Base-by-base conservation (phyloP, 2,888 invertebrate genomes). In the Philereme transversata region DNA sequence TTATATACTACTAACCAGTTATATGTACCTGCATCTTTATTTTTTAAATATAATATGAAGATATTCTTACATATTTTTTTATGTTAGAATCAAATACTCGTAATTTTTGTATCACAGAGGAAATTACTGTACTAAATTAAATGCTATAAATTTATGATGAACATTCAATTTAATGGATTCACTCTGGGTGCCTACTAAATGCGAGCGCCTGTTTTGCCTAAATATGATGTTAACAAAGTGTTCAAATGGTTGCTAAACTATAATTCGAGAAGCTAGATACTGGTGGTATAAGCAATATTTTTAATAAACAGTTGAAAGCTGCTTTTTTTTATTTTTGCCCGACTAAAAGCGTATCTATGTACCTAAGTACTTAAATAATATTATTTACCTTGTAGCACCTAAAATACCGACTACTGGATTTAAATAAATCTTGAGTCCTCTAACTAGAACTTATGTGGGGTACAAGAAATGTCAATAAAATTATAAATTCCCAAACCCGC, bases 191-290 rank as follows among this genome's bases (percentile, higher is more conserved):
- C 73, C 69, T 69, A 70, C 61, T n/a, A 54, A 57, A 22, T 68
- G 70, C 49, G 67, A 67, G 76, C 75, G 77, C 72, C 75, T 76
- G 60, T 72, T 66, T 68, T 72, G 72, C 74, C 72, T 75, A 74
- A 60, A 74, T 22, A 63, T 48, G n/a, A 64, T 63, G 49, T 68
- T 59, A 64, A 69, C 50, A 46, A 66, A 72, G 77, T 77, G 76
- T 78, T 78, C 72, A 75, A 65, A 68, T 64, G 59, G 59, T 65
- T 48, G 58, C 62, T 62, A 59, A 57, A 46, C 51, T 60, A 51
- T 48, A 51, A 54, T 51, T 49, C 10, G 43, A 47, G 38, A 22
- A 22, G 22, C 22, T 59, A 60, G 41, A 49, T 54, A 60, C 43
- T 41, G 50, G 49, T 43, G 50, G 49, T 43, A 56, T 52, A 74